Evolutionary conservation across 2,113 vertebrate species (phyloP).

Genomic region (Parotia lawesii): DNA sequence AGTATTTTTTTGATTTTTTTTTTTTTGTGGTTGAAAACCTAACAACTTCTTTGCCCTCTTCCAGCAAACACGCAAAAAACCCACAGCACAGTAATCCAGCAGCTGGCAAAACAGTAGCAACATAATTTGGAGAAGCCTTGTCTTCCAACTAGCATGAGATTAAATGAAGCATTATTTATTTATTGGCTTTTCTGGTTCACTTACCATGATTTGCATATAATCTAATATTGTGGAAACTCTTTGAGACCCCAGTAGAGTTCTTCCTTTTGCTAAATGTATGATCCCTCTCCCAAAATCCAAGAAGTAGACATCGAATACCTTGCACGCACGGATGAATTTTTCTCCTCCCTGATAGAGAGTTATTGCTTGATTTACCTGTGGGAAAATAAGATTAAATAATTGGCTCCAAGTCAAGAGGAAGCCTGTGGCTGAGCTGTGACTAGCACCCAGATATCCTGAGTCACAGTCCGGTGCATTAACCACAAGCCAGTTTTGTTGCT

Average conservation of each 20-base stretch:
- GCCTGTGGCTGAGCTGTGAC: background rate
- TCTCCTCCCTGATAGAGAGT: background rate
- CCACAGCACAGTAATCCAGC: background rate
- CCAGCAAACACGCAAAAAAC: background rate
- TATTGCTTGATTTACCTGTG: slow-evolving; percentile 4
- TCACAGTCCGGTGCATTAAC: slow-evolving; percentile 9
- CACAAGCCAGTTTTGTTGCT: background rate
- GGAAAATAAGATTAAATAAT: slow-evolving; percentile 14
- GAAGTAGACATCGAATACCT: background rate
- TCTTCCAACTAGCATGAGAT: background rate
- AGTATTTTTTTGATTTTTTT: background rate
- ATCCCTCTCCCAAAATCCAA: background rate
- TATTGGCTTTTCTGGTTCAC: background rate
- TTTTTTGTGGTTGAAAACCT: background rate
- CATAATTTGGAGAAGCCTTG: background rate
- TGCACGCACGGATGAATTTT: background rate
- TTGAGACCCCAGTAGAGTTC: background rate
- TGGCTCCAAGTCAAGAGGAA: background rate
- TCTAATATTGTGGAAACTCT: background rate
- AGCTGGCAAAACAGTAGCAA: background rate
- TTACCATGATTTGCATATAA: background rate
- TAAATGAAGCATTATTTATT: background rate
- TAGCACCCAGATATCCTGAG: slow-evolving; percentile 39
- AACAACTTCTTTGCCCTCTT: background rate
- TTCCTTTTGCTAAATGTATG: background rate